Base-by-base conservation (phyloP, 2,888 invertebrate genomes). In the Rhamnusium bicolor region DNA sequence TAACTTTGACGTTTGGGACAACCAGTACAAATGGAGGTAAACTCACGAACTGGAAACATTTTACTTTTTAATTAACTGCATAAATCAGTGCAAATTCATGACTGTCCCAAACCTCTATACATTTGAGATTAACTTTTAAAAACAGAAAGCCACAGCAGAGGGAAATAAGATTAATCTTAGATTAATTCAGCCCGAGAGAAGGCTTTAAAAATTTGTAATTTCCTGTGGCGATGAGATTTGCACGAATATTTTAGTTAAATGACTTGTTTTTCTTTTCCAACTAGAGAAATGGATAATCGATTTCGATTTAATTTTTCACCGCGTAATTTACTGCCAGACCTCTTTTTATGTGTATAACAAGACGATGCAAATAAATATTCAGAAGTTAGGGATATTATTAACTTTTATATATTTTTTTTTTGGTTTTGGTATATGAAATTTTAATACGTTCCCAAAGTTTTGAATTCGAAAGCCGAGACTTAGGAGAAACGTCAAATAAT, bases 141-240 rank as follows among this genome's bases (percentile, higher is more conserved):
- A 70, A 74, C 46, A 54, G 51, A 71, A 66, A 70, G 46, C 16
- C 32, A 24, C 49, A 51, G 14, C 27, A 16, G 32, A 6, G 56
- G 69, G 61, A 70, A 72, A 71, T 66, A 62, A 29, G 63, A 70
- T 72, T 67, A 67, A 69, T 70, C 58, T 56, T 51, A 67, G 72
- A 69, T 70, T 75, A 70, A 72, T 75, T 66, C 66, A 46, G 66
- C 63, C 29, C 49, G 66, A 68, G 66, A 68, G 56, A 72, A 66
- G 70, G 66, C 72, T 71, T 70, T 72, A 69, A 71, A 75, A 72
- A 74, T 74, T 72, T 16, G 74, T 65, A 74, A 74, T 74, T 74
- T 74, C 74, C 74, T 68, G 54, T 63, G 58, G 74, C 62, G 24
- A 56, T 56, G 56, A 24, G 40, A 62, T 62, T 62, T 62, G 46